phyloP scores from a whole-genome alignment of 2,113 vertebrate genomes.

The Phodopus roborovskii region DNA sequence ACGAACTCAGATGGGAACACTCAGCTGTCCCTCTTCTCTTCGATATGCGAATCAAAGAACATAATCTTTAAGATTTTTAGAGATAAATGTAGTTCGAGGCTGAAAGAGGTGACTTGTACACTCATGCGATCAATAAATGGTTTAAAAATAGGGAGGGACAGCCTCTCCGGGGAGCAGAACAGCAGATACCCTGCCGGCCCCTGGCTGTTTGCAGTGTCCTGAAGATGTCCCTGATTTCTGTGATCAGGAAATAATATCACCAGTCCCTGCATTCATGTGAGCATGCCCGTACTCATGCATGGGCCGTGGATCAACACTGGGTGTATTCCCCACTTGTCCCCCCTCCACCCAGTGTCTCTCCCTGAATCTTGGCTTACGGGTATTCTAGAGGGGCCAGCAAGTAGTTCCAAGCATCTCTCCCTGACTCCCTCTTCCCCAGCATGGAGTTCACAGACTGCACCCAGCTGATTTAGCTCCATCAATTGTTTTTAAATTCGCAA shows the following conservation, averaged over 20 bases:
- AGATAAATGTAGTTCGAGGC: constrained; percentile 24
- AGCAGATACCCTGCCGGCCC: neutral
- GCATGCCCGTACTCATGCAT: rapidly evolving
- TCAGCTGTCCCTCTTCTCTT: constrained; percentile 18
- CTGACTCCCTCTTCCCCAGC: no score
- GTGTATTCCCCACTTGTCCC: neutral
- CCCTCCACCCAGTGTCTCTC: no score
- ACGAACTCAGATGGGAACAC: constrained; percentile 50
- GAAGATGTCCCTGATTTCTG: neutral
- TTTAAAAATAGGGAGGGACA: constrained; percentile 31
- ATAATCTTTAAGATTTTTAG: constrained; percentile 55
- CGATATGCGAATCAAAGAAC: constrained; percentile 47
- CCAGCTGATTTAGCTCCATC: neutral
- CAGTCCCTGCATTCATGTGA: neutral
- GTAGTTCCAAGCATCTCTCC: neutral
- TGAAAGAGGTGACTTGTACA: neutral
- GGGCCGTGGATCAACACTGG: no score
- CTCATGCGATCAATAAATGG: constrained; percentile 36
- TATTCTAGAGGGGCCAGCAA: neutral
- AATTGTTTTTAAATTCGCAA: neutral
- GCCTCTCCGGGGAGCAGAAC: neutral
- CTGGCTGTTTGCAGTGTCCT: neutral
- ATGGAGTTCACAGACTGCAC: no score
- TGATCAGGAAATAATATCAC: neutral
- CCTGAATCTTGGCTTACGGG: neutral